phyloP scores from a whole-genome alignment of 2,888 invertebrate genomes.

The Odontothrips loti region DNA sequence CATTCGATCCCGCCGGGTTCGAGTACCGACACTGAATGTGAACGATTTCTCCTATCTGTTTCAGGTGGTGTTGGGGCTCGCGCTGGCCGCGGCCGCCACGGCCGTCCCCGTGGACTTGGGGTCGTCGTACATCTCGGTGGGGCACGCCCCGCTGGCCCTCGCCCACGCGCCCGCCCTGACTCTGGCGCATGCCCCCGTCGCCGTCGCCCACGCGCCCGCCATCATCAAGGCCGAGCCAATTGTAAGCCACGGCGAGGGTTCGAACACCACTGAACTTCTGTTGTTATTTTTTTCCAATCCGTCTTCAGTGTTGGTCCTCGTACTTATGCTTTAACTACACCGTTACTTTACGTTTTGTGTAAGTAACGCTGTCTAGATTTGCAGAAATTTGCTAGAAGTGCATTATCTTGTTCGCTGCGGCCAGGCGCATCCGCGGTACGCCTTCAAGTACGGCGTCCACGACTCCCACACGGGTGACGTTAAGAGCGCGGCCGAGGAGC shows the following conservation, averaged over 20 bases:
- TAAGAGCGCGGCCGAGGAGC: conserved; percentile 65
- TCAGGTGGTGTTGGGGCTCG: not conserved
- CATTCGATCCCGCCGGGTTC: too few relatives aligned
- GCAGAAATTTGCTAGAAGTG: too few relatives aligned
- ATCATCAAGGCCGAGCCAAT: conserved; percentile 11
- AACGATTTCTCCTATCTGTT: too few relatives aligned
- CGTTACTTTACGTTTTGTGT: too few relatives aligned
- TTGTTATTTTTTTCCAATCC: too few relatives aligned
- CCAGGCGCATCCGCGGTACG: conserved; percentile 29
- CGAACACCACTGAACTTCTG: too few relatives aligned
- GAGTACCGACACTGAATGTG: too few relatives aligned
- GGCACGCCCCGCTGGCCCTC: not conserved
- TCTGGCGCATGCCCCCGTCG: not conserved
- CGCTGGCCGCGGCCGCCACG: not conserved
- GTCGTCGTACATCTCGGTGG: not conserved
- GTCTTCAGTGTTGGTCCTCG: too few relatives aligned
- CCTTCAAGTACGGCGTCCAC: conserved; percentile 64
- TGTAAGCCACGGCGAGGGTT: too few relatives aligned
- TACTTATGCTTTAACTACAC: too few relatives aligned
- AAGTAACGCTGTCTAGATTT: too few relatives aligned
- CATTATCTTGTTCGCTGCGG: too few relatives aligned
- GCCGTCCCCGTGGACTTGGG: conserved; percentile 6
- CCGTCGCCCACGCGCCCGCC: conserved; percentile 14
- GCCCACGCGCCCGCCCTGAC: conserved; percentile 15
- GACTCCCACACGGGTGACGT: conserved; percentile 68